These are phyloP conservation scores for Heteropelma amictum DNA, from an alignment of 2,888 invertebrate species.

Conservation along the genomic window DNA sequence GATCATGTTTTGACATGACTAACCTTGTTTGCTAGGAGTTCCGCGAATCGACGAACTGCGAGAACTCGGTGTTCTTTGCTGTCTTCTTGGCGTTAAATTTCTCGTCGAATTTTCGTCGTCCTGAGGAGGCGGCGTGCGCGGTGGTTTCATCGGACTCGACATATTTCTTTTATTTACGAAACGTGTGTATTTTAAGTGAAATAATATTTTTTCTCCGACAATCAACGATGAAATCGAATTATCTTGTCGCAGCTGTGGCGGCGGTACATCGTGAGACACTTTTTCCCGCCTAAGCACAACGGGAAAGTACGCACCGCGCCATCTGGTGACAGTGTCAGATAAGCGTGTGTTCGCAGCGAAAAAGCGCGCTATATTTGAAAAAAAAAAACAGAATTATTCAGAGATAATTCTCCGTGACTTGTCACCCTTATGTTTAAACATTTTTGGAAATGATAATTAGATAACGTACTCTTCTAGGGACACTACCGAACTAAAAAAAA, in stretches of 20 bases:
- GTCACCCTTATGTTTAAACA: too few species aligned
- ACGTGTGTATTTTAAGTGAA: neutral
- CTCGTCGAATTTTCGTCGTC: slow-evolving; percentile 57
- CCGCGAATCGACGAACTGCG: slow-evolving; percentile 48
- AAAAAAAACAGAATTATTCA: too few species aligned
- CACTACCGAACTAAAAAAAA: too few species aligned
- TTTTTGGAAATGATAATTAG: too few species aligned
- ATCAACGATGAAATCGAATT: too few species aligned
- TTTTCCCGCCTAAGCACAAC: slow-evolving; percentile 34
- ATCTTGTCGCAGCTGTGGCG: too few species aligned
- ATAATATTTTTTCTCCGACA: neutral
- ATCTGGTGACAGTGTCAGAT: neutral
- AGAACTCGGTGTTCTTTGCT: slow-evolving; percentile 62
- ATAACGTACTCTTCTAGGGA: too few species aligned
- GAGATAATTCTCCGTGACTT: too few species aligned
- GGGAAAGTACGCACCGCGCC: neutral
- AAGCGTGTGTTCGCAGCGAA: neutral
- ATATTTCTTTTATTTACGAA: slow-evolving; percentile 51
- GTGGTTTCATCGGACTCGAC: slow-evolving; percentile 72
- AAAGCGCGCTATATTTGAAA: slow-evolving; percentile 6
- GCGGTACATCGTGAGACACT: too few species aligned
- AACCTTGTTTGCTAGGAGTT: slow-evolving; percentile 62
- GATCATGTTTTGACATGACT: neutral
- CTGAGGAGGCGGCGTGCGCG: slow-evolving; percentile 64
- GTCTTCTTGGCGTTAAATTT: slow-evolving; percentile 60